phyloP scores from a whole-genome alignment of 1,140 invertebrate genomes.

The Drosophila jambulina region DNA sequence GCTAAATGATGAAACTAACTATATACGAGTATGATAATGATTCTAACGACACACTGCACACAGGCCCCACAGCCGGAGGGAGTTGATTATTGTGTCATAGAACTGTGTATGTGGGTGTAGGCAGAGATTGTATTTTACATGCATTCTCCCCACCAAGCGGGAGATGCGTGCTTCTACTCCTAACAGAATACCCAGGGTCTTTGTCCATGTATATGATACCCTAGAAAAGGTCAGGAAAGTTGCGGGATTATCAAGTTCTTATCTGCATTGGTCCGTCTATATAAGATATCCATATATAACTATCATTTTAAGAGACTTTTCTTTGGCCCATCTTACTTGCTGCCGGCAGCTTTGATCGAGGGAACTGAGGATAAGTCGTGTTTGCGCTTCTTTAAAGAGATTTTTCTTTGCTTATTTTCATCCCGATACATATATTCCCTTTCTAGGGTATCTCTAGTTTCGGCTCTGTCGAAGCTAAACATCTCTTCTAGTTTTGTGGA shows the following conservation, averaged over 20 bases:
- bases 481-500: slow-evolving; percentile 43
- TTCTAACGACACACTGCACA: slow-evolving; percentile 25
- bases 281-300: not conserved
- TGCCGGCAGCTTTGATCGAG: slow-evolving; percentile 14
- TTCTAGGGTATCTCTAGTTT: slow-evolving; percentile 31
- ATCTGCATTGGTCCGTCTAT: not conserved
- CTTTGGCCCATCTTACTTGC: slow-evolving; percentile 1
- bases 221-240: slow-evolving; percentile 17
- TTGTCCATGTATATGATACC: slow-evolving; percentile 18
- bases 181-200: slow-evolving; percentile 22
- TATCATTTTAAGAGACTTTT: not conserved
- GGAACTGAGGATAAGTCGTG: not conserved
- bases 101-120: slow-evolving; percentile 4
- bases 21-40: slow-evolving; percentile 57
- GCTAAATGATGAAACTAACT: slow-evolving; percentile 56
- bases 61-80: not conserved
- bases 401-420: not conserved
- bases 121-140: slow-evolving; percentile 57
- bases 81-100: slow-evolving; percentile 29
- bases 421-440: not conserved
- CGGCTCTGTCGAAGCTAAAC: slow-evolving; percentile 20
- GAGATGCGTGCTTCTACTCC: slow-evolving; percentile 14
- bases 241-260: not conserved
- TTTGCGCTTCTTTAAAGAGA: not conserved
- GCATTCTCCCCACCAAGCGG: slow-evolving; percentile 24